A percentile compares a stretch with the other conserved stretches of the same genome.
phyloP scores from a whole-genome alignment of 2,113 vertebrate genomes.

The Condylura cristata region DNA sequence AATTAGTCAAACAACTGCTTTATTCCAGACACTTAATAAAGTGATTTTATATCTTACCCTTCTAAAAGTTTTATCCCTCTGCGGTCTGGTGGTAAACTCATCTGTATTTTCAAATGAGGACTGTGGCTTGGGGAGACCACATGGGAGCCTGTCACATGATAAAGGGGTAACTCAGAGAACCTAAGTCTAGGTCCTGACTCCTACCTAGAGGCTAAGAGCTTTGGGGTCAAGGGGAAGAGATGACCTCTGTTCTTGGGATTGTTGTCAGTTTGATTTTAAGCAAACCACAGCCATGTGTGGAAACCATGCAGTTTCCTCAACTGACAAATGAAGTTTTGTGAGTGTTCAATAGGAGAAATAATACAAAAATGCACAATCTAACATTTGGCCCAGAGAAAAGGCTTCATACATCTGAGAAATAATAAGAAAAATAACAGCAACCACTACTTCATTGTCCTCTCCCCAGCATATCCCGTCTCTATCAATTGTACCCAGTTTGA shows the following conservation, averaged over 20 bases:
- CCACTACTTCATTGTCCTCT: neutral
- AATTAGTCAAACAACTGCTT: neutral
- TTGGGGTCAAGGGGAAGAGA: neutral
- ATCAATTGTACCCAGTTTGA: neutral
- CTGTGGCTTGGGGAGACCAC: neutral
- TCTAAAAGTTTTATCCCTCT: neutral
- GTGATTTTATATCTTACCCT: neutral
- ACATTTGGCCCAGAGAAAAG: neutral
- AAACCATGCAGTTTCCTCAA: neutral
- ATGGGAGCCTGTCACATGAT: neutral
- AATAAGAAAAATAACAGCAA: neutral
- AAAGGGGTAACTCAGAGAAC: neutral
- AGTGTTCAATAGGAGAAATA: neutral
- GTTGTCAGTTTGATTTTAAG: neutral
- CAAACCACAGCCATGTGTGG: neutral
- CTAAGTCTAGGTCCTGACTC: neutral
- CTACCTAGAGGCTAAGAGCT: neutral
- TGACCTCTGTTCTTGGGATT: neutral
- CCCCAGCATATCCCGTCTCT: neutral
- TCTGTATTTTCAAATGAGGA: neutral
- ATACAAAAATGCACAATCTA: neutral
- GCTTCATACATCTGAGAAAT: neutral
- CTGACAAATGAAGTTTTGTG: neutral
- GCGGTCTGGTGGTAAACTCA: neutral
- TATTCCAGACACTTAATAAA: neutral